Evolutionary conservation across 2,113 vertebrate species (phyloP), one percentile per base, ranked within the genome.

Genomic region (Panthera leo): DNA sequence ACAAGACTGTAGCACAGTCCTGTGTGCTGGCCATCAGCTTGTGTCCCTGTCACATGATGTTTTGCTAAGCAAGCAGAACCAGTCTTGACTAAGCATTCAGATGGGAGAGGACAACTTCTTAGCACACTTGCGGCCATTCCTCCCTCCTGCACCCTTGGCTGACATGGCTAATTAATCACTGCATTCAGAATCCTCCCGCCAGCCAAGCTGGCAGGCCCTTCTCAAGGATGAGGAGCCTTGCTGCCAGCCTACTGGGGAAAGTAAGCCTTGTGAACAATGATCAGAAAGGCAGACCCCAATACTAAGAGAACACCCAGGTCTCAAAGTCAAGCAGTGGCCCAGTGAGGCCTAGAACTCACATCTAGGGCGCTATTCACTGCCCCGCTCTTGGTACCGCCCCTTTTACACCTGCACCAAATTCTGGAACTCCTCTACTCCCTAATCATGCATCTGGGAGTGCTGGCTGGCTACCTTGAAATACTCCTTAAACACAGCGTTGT

Each of bases 201-300:
- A 39, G 39, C 53, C 68, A 27, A 16, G 19, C 23, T 5, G 19
- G 16, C 12, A 61, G 53, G 29, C n/a, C 15, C 31, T 65, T 8
- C 19, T 45, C 29, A 55, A 95, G 53, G 42, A 5, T 1, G 4
- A 82, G 29, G 34, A 4, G 7, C 45, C 13, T n/a, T 42, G 7
- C 11, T 5, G 29, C 85, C 36, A 70, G 36, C 75, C 8, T 15
- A 8, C 15, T 58, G 5, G 23, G 63, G 12, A 27, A 29, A 70
- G 23, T 2, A 39, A 80, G 7, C 27, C 18, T n/a, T 1, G 0
- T 2, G 16, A 23, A 12, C 15, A 68, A 21, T 0, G 1, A 11
- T 31, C 15, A 68, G n/a, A 67, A 0, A 39, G 84, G 29, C 19
- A 36, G 9, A 45, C 21, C n/a, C 7, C 25, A 4, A 42, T 5